These are phyloP conservation scores for Hypotaenidia okinawae DNA, from an alignment of 2,797 vertebrate genomes.

Conservation along the genomic window DNA sequence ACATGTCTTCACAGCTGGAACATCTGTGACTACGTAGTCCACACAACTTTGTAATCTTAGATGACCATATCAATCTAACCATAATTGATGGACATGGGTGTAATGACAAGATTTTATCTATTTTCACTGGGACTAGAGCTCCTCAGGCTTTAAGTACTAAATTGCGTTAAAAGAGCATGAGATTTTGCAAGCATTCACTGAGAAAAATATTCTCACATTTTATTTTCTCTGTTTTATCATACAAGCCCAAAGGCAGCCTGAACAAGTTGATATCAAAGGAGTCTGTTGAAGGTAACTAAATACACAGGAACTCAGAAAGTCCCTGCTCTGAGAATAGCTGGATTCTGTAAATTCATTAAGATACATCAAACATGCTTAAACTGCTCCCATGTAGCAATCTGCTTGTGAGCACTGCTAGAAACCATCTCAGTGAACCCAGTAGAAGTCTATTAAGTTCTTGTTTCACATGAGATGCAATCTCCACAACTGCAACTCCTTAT, in stretches of 20 bases:
- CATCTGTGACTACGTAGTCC: not conserved
- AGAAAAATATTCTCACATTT: not conserved
- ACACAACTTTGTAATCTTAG: not conserved
- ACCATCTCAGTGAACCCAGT: not conserved
- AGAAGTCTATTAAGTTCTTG: not conserved
- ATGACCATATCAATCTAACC: slow-evolving; percentile 8
- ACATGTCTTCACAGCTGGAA: slow-evolving; percentile 18
- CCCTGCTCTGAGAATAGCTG: not conserved
- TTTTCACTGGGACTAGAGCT: not conserved
- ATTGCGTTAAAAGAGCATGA: not conserved
- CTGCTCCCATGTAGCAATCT: not conserved
- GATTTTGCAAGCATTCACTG: not conserved
- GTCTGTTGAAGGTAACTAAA: not conserved
- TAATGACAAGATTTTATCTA: not conserved
- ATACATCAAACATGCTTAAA: not conserved
- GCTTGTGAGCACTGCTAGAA: not conserved
- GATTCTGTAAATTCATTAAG: not conserved
- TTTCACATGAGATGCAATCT: not conserved
- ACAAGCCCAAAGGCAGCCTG: not conserved
- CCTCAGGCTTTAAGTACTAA: not conserved
- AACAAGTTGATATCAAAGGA: not conserved
- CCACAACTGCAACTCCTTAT: not conserved
- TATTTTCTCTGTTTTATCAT: not conserved
- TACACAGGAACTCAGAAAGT: not conserved
- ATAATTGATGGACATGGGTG: not conserved